Evolutionary conservation across 2,113 vertebrate species (phyloP).

Genomic region (Rhinoderma darwinii): DNA sequence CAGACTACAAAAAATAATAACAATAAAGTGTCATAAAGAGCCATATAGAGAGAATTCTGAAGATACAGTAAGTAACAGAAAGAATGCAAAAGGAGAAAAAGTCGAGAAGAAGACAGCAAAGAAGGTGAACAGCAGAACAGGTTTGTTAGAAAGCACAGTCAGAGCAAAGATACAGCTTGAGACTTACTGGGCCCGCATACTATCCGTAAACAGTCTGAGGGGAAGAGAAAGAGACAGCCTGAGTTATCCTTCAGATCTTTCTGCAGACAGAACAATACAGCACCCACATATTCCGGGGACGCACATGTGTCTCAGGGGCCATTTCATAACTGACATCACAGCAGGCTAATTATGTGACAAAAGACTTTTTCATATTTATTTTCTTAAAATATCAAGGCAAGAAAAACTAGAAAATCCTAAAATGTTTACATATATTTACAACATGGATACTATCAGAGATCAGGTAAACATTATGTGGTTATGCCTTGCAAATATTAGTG

Average conservation of each 20-base stretch:
- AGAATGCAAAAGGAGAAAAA: neutral
- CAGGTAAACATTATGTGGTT: neutral
- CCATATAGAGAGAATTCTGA: neutral
- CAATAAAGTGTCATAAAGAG: neutral
- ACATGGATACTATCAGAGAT: too few species aligned
- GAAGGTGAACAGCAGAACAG: conserved; percentile 35
- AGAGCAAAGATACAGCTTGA: conserved; percentile 63
- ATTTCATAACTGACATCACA: conserved; percentile 66
- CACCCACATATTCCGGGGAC: conserved; percentile 93
- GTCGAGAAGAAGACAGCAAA: conserved; percentile 56
- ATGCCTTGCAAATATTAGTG: neutral
- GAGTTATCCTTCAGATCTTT: conserved; percentile 95
- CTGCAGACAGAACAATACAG: conserved; percentile 81
- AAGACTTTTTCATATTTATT: neutral
- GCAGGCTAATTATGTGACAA: conserved; percentile 20
- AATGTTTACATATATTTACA: neutral
- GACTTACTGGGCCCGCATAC: conserved; percentile 98
- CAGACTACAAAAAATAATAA: neutral
- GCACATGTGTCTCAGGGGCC: conserved; percentile 79
- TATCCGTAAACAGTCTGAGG: conserved; percentile 97
- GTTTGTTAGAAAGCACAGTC: conserved; percentile 34
- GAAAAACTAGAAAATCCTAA: neutral
- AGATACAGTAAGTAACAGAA: neutral
- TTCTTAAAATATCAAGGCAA: neutral
- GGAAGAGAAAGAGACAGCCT: conserved; percentile 76